Evolutionary conservation across 2,113 vertebrate genomes (phyloP).

Genomic region (Eretmochelys imbricata): DNA sequence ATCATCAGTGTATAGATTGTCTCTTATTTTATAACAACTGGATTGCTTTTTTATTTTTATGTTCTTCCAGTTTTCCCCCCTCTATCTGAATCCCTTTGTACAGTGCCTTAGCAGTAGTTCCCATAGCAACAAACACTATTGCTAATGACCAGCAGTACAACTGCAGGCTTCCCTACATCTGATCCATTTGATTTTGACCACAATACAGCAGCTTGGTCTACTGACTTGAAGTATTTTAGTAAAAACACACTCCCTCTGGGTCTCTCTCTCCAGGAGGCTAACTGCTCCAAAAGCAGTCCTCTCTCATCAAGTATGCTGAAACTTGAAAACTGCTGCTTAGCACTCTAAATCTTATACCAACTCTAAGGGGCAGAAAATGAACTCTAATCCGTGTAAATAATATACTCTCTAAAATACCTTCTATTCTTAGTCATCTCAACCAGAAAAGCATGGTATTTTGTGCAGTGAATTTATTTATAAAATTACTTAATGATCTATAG

Average conservation of each 20-base stretch:
- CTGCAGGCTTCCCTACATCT: constrained; percentile 75
- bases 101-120: constrained; percentile 78
- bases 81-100: constrained; percentile 59
- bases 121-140: constrained; percentile 81
- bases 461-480: not conserved
- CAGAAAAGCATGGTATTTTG: not conserved
- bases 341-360: not conserved
- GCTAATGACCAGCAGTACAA: constrained; percentile 78
- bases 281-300: constrained; percentile 51
- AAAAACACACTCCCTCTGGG: constrained; percentile 58
- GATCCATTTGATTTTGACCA: constrained; percentile 70
- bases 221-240: constrained; percentile 65
- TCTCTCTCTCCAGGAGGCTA: constrained; percentile 66
- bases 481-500: not conserved
- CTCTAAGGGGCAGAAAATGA: constrained; percentile 4
- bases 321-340: constrained; percentile 51
- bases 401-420: not conserved
- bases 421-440: not conserved
- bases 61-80: constrained; percentile 62
- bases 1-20: constrained; percentile 54
- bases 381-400: constrained; percentile 31
- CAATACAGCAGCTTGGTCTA: constrained; percentile 61
- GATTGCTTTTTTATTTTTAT: constrained; percentile 73
- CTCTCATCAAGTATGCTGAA: constrained; percentile 35
- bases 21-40: constrained; percentile 75